Percentiles rank a stretch among this genome's conserved stretches.
These are phyloP conservation scores for Brachypterus glaber DNA, from an alignment of 2,888 invertebrate species.

Conservation along the genomic window DNA sequence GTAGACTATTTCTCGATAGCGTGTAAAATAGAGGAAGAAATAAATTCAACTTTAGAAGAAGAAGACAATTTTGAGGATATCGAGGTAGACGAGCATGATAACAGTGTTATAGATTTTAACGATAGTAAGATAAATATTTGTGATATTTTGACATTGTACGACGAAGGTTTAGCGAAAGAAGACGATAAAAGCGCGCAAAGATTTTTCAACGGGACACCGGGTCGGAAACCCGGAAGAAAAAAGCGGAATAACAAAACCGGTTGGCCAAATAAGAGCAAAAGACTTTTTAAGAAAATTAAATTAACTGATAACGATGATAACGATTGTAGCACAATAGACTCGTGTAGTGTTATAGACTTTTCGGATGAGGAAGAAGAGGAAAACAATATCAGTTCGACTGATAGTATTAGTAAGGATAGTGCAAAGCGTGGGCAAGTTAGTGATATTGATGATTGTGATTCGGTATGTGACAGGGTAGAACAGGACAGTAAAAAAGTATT, in stretches of 20 bases:
- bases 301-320: conserved; percentile 30
- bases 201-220: conserved; percentile 23
- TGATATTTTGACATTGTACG: conserved; percentile 39
- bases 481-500: conserved; percentile 29
- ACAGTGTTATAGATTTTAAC: conserved; percentile 34
- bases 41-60: conserved; percentile 27
- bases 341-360: conserved; percentile 25
- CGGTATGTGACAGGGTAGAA: conserved; percentile 20
- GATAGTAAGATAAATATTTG: conserved; percentile 27
- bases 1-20: conserved; percentile 33
- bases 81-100: conserved; percentile 30
- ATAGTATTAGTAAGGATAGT: conserved; percentile 16
- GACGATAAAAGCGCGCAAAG: conserved; percentile 18
- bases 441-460: conserved; percentile 10
- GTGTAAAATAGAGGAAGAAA: conserved; percentile 41
- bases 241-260: conserved; percentile 71
- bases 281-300: conserved; percentile 35
- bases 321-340: conserved; percentile 27
- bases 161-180: conserved; percentile 40
- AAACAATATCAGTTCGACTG: conserved; percentile 10
- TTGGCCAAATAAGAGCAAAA: conserved; percentile 58
- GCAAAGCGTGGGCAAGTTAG: conserved; percentile 22
- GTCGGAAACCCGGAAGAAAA: conserved; percentile 41
- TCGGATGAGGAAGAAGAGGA: conserved; percentile 22
- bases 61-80: conserved; percentile 21